Percentiles rank a stretch among this genome's conserved stretches.
Evolutionary conservation across 2,797 vertebrate genomes (phyloP).

Genomic region (Columba guinea): DNA sequence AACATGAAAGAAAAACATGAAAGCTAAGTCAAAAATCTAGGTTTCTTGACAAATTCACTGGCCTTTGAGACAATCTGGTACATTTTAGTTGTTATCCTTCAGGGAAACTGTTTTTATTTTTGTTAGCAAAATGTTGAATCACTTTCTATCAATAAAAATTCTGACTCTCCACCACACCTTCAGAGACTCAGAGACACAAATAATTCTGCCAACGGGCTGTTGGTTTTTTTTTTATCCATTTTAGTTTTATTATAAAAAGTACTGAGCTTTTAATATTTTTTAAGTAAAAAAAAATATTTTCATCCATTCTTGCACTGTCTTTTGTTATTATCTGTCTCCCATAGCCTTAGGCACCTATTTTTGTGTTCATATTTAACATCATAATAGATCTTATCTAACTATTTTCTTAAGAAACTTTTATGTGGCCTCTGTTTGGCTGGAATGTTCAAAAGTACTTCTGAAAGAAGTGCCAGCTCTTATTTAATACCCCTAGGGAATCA

Average conservation of each 20-base stretch:
- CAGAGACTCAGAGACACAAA: neutral
- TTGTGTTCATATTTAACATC: constrained; percentile 13
- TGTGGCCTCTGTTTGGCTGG: constrained; percentile 6
- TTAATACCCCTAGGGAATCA: neutral
- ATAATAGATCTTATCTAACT: constrained; percentile 19
- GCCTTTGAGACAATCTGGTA: neutral
- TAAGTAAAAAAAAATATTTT: neutral
- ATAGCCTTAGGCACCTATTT: neutral
- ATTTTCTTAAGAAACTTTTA: neutral
- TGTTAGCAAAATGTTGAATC: neutral
- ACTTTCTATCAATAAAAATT: neutral
- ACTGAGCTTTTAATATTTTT: neutral
- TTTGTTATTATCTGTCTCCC: neutral
- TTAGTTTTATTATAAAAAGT: neutral
- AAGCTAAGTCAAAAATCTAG: neutral
- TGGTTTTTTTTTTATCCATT: neutral
- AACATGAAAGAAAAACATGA: neutral
- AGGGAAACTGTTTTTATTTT: neutral
- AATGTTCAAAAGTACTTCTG: constrained; percentile 5
- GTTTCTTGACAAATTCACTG: neutral
- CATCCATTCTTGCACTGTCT: neutral
- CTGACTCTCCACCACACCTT: neutral
- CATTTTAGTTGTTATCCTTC: neutral
- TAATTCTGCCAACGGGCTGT: neutral
- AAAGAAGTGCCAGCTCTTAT: neutral